Conservation (phyloP, 2,888 invertebrate genomes). For the Cartodere bifasciata region DNA sequence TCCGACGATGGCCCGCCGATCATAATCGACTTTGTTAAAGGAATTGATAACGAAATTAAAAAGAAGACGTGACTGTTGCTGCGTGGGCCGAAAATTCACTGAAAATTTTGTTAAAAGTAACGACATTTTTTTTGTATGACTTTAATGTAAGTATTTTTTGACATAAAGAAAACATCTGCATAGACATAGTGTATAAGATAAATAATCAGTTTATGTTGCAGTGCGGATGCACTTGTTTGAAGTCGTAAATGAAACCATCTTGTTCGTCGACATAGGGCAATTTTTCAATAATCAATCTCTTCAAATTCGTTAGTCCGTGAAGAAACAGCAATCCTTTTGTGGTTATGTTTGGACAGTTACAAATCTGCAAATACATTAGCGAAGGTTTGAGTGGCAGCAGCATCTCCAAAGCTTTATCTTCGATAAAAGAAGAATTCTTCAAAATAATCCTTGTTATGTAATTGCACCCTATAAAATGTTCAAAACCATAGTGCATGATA, state of each 20-base stretch:
- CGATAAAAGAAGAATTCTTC: constrained; percentile 59
- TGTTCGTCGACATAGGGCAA: constrained; percentile 53
- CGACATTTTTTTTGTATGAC: too few species aligned
- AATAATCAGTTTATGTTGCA: too few species aligned
- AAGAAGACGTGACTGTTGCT: too few species aligned
- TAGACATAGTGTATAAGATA: too few species aligned
- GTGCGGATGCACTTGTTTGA: too few species aligned
- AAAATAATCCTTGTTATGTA: constrained; percentile 58
- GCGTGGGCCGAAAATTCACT: too few species aligned
- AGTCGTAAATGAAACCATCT: constrained; percentile 22
- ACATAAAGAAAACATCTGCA: too few species aligned
- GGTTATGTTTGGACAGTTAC: constrained; percentile 60
- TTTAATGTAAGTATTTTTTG: too few species aligned
- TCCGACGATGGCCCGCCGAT: constrained; percentile 55
- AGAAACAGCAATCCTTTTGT: constrained; percentile 56
- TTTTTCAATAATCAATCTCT: constrained; percentile 49
- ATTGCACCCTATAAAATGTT: constrained; percentile 65
- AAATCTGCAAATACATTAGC: constrained; percentile 56
- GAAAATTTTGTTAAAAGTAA: too few species aligned
- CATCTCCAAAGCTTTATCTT: constrained; percentile 53
- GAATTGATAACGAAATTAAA: not conserved
- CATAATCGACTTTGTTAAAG: constrained; percentile 39
- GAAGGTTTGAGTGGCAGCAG: constrained; percentile 46
- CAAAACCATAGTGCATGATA: constrained; percentile 74
- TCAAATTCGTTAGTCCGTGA: constrained; percentile 41